Percentiles rank a stretch among this genome's conserved stretches.
Conservation (phyloP, 2,888 invertebrate genomes). For the Nycteola revayana region DNA sequence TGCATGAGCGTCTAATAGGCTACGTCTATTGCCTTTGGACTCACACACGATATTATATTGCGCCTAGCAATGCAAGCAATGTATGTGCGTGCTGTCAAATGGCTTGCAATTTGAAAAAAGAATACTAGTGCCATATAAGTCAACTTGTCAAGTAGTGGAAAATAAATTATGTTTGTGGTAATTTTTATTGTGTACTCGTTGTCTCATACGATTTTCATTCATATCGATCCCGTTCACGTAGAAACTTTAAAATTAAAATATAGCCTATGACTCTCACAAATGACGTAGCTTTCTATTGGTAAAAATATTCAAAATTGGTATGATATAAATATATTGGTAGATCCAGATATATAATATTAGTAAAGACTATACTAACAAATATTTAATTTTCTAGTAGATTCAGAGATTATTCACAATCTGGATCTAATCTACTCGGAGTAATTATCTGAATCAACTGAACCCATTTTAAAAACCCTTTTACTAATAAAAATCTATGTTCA, state of each 20-base stretch:
- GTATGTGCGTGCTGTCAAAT: slow-evolving; percentile 11
- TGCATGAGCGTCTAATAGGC: slow-evolving; percentile 60
- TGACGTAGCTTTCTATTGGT: too few species aligned
- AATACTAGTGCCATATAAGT: slow-evolving; percentile 16
- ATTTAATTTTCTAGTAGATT: too few species aligned
- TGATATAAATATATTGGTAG: not conserved
- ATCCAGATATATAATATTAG: not conserved
- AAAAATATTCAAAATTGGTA: not conserved
- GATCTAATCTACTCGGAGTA: too few species aligned
- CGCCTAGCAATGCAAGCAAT: slow-evolving; percentile 15
- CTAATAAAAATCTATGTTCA: too few species aligned
- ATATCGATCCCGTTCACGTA: too few species aligned
- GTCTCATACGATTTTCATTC: not conserved
- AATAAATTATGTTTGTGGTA: slow-evolving; percentile 6
- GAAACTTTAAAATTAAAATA: too few species aligned
- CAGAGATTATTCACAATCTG: too few species aligned
- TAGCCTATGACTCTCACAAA: too few species aligned
- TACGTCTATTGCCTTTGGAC: slow-evolving; percentile 40
- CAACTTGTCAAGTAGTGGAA: slow-evolving; percentile 14
- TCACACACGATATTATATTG: slow-evolving; percentile 30
- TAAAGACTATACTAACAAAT: not conserved
- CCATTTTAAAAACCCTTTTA: too few species aligned
- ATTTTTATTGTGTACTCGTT: not conserved
- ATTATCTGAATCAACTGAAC: too few species aligned
- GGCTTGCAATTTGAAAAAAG: not conserved